Evolutionary conservation across 2,888 invertebrate genomes (phyloP), one percentile per base, ranked within the genome.

Genomic region (Pseudococcus viburni): DNA sequence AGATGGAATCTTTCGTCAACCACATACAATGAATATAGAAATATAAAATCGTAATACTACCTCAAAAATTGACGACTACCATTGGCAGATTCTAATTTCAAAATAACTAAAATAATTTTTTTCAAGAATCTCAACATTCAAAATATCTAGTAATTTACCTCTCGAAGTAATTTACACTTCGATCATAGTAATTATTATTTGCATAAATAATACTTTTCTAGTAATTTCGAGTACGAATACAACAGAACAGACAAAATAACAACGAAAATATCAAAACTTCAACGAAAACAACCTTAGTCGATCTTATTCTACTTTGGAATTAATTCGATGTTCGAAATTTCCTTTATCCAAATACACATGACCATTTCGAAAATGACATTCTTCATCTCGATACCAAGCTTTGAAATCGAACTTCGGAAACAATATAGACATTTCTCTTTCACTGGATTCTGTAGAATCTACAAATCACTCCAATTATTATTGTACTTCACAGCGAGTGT

Each of bases 321-420:
- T 90, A 84, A 92, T 90, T 64, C 89, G 91, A 92, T 94, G 94
- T 90, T 94, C 91, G 90, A 94, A 94, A 83, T 92, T 91, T 89
- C 92, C 91, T 83, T 93, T 91, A 90, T 93, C 93, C 90, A 94
- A 94, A 88, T 92, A 91, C 0, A 94, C 92, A 26, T 92, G 93
- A 0, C 93, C 93, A 89, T 91, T 92, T 88, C 93, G 92, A 90
- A 92, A 94, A 88, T 90, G 89, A 64, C 91, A 89, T 89, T 92
- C 94, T 89, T 94, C 93, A 80, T 93, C 92, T 86, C 92, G 90
- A 89, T 94, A 93, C 96, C 96, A 96, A 15, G 93, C 91, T 89
- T 94, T 92, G 42, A 94, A 92, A 89, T 94, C 92, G 91, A 98
- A 97, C 26, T 96, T 94, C 0, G 97, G 96, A 91, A 98, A 98